phyloP scores from a whole-genome alignment of 2,888 invertebrate species.

The Caenorhabditis afra region DNA sequence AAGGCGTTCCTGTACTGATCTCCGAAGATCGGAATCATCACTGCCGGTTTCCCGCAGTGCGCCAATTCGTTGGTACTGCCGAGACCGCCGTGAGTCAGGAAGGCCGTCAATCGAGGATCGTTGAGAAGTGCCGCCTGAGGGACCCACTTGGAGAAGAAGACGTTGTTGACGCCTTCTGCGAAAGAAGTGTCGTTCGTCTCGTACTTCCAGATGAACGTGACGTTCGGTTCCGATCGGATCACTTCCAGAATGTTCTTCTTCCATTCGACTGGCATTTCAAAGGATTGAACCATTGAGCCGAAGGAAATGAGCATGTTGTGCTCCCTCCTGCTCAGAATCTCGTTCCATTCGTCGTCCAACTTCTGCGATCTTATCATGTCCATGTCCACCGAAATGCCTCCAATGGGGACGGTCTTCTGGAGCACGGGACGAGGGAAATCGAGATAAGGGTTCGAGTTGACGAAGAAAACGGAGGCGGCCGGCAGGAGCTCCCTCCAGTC shows the following conservation, averaged over 20 bases:
- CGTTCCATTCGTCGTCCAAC: constrained; percentile 30
- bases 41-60: constrained; percentile 38
- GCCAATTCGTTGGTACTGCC: constrained; percentile 54
- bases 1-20: constrained; percentile 54
- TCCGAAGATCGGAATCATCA: constrained; percentile 43
- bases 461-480: constrained; percentile 51
- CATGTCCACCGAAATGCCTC: constrained; percentile 62
- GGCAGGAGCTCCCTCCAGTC: constrained; percentile 53
- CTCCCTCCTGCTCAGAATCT: constrained; percentile 23
- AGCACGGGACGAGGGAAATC: constrained; percentile 61
- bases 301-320: constrained; percentile 47
- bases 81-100: constrained; percentile 56
- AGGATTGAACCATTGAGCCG: constrained; percentile 44
- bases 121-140: constrained; percentile 53
- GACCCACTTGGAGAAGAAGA: constrained; percentile 50
- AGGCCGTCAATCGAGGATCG: constrained; percentile 40
- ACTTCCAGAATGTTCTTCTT: constrained; percentile 31
- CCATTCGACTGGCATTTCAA: constrained; percentile 46
- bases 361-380: constrained; percentile 36
- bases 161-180: constrained; percentile 27
- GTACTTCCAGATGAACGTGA: constrained; percentile 63
- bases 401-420: constrained; percentile 62
- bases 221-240: constrained; percentile 34
- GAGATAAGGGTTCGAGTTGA: constrained; percentile 62
- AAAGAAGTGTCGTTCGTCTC: constrained; percentile 37